Base-by-base conservation (phyloP, 2,888 invertebrate species). In the Siphonodentalium dalli region DNA sequence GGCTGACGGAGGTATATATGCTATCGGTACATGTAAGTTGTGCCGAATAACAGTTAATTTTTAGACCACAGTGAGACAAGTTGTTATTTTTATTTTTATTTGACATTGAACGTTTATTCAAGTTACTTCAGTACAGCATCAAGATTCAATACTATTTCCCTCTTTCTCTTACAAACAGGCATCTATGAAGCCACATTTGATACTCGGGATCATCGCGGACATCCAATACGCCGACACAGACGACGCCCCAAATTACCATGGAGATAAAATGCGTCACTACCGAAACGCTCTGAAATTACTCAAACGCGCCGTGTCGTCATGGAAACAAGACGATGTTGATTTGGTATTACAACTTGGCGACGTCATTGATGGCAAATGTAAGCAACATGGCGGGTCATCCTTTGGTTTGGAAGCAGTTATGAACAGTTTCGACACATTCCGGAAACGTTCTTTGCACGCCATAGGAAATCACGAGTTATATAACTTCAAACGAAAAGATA, bases 391-490 rank as follows among this genome's bases (percentile, higher is more conserved):
- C n/a, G 60, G 60, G 23, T 69, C 74, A 15, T 46, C 65, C 4
- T 37, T 28, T 3, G 73, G 78, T n/a, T 44, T 81, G 8, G 45
- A 58, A n/a, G 58, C 62, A 24, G 68, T 75, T 7, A 40, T 78
- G 23, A 61, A 63, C n/a, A 66, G 65, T 8, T 75, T 79, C 47
- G 42, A 60, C 4, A 43, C 55, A 15, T 64, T 69, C 35, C 24
- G 33, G 6, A 55, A 53, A 15, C 61, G 67, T n/a, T 46, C 70
- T 5, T 71, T 70, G 31, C 79, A 82, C 61, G 63, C 77, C 7
- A 70, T 77, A 55, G 82, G 82, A 27, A 83, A 83, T 63, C 82
- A 82, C 61, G 82, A 83, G 52, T 65, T 79, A 11, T 82, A 82
- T 62, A 83, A 82, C 63, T 78, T 82, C 54, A 58, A 64, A 3